Evolutionary conservation across 92 coral and sea anemone species (phyloP), one percentile per base, ranked within the genome.

Genomic region (Galaxea fascicularis): DNA sequence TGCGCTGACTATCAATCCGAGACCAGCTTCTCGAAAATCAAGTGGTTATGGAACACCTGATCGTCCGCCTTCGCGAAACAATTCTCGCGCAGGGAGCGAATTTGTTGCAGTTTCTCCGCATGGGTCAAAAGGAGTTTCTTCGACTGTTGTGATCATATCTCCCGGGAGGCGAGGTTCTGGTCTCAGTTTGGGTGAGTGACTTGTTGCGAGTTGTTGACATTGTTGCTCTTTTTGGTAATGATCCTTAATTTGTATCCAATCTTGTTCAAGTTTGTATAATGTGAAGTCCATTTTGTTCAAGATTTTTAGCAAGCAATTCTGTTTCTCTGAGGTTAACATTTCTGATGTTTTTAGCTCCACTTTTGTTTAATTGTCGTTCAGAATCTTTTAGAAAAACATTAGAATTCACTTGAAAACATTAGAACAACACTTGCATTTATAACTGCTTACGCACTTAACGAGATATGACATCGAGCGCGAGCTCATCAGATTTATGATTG

Each of bases 11-110:
- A 93, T 94, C 58, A 45, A 88, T 14, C 91, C 98, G 9, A 86
- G 98, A 24, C 95, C 95, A 46, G 90, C 82, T 27, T 92, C 98
- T 52, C 60, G 95, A 71, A 83, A 82, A 45, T 88, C 95, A 57
- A 15, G 85, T 26, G 94, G 79, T 16, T 46, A 57, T 21, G 73
- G 78, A 76, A 69, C 62, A 71, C 58, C 59, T 76, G 54, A 81
- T 31, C 89, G 98, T 35, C 94, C 98, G 9, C 70, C 75, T 67
- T 94, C 98, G 17, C 88, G 90, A 51, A 84, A 26, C 39, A 84
- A 65, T 60, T 87, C 88, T 10, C 84, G 92, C 24, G 51, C 84
- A 51, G 95, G 76, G 81, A 71, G 51, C 51, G 81, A 84, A n/a
- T n/a, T n/a, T 68, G 51, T 84, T n/a, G 87, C 65, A 39, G 89